Percentiles rank a stretch among this genome's conserved stretches.
These are phyloP conservation scores for Lasiurus cinereus DNA, from an alignment of 2,113 vertebrate species.

Conservation along the genomic window DNA sequence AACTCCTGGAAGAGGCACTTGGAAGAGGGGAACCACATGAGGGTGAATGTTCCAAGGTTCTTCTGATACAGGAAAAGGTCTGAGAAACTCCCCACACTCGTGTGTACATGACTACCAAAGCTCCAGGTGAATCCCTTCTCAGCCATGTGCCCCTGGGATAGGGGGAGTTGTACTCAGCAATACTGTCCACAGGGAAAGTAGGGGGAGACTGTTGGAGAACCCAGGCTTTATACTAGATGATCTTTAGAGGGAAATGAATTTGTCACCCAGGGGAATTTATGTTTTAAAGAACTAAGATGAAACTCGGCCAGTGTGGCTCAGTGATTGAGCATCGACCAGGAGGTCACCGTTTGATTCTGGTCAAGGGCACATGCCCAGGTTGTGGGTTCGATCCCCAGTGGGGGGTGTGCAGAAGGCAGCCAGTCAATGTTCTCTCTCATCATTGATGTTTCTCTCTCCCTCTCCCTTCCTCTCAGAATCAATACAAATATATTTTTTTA, in stretches of 20 bases:
- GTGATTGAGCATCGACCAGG: no score
- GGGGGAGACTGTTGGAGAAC: background rate
- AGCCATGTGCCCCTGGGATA: background rate
- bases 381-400: no score
- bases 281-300: slow-evolving; percentile 14
- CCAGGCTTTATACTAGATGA: background rate
- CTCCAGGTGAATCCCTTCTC: background rate
- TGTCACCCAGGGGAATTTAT: background rate
- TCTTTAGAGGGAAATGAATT: background rate
- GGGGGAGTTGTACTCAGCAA: background rate
- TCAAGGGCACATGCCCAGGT: no score
- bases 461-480: no score
- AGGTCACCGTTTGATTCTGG: no score
- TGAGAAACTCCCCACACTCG: background rate
- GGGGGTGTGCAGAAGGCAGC: no score
- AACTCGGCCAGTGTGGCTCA: background rate
- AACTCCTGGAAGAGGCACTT: background rate
- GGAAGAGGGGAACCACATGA: background rate
- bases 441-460: no score
- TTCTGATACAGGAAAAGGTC: background rate
- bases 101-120: background rate
- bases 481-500: no score
- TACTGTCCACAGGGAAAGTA: background rate
- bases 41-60: background rate
- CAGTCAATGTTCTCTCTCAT: no score